Conservation (phyloP, 30 jellyfish, hydroid and myxozoan species). For the Cassiopea andromeda region DNA sequence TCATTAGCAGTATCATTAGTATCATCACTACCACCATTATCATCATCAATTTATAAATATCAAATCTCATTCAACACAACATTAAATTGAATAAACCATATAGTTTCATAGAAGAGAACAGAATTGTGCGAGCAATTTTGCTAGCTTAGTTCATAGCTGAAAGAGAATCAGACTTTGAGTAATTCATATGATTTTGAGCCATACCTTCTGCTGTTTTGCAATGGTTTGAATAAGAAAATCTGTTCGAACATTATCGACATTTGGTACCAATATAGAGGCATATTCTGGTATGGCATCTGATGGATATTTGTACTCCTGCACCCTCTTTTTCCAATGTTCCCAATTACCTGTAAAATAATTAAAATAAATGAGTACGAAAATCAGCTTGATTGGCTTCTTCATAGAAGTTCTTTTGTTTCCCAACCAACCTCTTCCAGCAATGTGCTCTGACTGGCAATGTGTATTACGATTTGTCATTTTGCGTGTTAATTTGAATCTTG, state of each 20-base stretch:
- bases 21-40: too few relatives aligned
- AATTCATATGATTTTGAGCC: neutral
- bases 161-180: neutral
- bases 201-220: slow-evolving; percentile 93
- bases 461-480: too few relatives aligned
- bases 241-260: slow-evolving; percentile 94
- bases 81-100: too few relatives aligned
- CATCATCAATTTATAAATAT: too few relatives aligned
- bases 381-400: too few relatives aligned
- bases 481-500: too few relatives aligned
- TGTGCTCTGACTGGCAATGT: too few relatives aligned
- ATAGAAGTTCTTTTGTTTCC: too few relatives aligned
- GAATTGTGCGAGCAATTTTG: neutral
- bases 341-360: slow-evolving; percentile 67
- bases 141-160: neutral
- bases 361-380: neutral
- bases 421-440: too few relatives aligned
- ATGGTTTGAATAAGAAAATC: slow-evolving; percentile 85
- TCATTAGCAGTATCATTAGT: too few relatives aligned
- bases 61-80: too few relatives aligned
- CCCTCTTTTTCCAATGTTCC: slow-evolving; percentile 96
- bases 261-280: slow-evolving; percentile 92
- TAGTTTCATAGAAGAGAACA: too few relatives aligned
- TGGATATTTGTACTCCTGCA: slow-evolving; percentile 89
- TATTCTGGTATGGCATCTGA: slow-evolving; percentile 89